A percentile compares a stretch with the other conserved stretches of the same genome.
These are phyloP conservation scores for Forbesichthys papilliferus DNA, from an alignment of 2,113 vertebrate species.

Conservation along the genomic window DNA sequence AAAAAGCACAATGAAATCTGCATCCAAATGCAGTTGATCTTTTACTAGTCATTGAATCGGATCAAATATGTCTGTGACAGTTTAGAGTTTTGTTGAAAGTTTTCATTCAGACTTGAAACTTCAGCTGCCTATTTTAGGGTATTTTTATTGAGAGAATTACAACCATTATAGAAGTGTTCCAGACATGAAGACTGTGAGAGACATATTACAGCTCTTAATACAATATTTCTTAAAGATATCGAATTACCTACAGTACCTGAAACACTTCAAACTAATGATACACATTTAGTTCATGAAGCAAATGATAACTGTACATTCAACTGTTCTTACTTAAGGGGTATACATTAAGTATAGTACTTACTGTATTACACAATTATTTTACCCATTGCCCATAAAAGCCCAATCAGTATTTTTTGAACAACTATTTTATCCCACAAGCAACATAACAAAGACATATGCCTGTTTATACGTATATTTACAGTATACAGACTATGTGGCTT, in stretches of 20 bases:
- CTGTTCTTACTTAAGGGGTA: conserved; percentile 35
- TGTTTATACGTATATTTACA: no score
- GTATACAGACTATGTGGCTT: no score
- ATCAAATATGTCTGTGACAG: no score
- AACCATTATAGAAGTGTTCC: no score
- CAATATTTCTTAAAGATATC: background rate
- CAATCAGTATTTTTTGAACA: conserved; percentile 7
- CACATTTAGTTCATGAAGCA: conserved; percentile 35
- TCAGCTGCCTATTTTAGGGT: no score
- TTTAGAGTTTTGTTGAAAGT: no score
- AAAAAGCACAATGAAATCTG: no score
- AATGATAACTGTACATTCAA: conserved; percentile 25
- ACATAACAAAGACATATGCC: conserved; percentile 3
- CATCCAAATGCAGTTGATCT: no score
- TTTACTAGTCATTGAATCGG: no score
- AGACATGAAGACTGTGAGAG: background rate
- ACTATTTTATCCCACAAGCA: conserved; percentile 15
- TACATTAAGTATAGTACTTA: conserved; percentile 16
- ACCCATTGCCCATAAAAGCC: conserved; percentile 15
- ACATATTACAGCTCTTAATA: conserved; percentile 10
- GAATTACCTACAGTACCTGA: background rate
- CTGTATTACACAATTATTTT: background rate
- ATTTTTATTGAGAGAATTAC: no score
- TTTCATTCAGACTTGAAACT: no score
- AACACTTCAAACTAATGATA: conserved; percentile 9